Evolutionary conservation across 2,797 vertebrate species (phyloP), one percentile per base, ranked within the genome.

Genomic region (Enteromius treurensis): DNA sequence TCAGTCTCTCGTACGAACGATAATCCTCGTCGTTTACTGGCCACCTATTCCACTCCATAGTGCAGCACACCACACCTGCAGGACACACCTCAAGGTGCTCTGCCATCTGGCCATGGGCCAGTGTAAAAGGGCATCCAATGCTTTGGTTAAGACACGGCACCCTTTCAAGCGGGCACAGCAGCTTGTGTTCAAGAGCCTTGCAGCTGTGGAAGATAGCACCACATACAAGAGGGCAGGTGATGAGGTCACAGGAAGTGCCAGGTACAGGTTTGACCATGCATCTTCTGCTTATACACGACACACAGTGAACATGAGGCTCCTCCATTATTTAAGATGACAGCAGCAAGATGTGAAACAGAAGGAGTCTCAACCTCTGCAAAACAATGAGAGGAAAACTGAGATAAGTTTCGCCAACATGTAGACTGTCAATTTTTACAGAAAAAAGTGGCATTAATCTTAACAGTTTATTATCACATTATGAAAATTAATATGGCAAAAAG

Each of bases 21-120:
- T 97, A 96, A 90, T 99, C 97, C 85, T 97, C 94, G 0, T 97
- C 96, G 91, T 96, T 98, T 86, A 99, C 94, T 0, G 97, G 97
- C 97, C 98, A 99, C 86, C 97, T 94, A 87, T 99, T 99, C 98
- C 98, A 99, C 89, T 99, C 97, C 98, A 99, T 99, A n/a, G 97
- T 99, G 92, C 98, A 99, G 91, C 96, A 98, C 19, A 99, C 97
- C 65, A 98, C 97, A 53, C 97, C 97, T 58, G 98, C 98, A n/a
- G 98, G 98, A 90, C 98, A 99, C 81, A 95, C 91, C 89, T 97
- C 96, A n/a, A 99, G 94, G 89, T 99, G 98, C 64, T 97, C 95
- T 60, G 95, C 95, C 87, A 98, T 96, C 89, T 98, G 97, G 89
- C 95, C 96, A 85, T 97, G 95, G 32, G 95, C 90, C 90, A 99